A percentile compares a stretch with the other conserved stretches of the same genome.
These are phyloP conservation scores for Sibirionetta formosa DNA, from an alignment of 2,797 vertebrate species.

Conservation along the genomic window DNA sequence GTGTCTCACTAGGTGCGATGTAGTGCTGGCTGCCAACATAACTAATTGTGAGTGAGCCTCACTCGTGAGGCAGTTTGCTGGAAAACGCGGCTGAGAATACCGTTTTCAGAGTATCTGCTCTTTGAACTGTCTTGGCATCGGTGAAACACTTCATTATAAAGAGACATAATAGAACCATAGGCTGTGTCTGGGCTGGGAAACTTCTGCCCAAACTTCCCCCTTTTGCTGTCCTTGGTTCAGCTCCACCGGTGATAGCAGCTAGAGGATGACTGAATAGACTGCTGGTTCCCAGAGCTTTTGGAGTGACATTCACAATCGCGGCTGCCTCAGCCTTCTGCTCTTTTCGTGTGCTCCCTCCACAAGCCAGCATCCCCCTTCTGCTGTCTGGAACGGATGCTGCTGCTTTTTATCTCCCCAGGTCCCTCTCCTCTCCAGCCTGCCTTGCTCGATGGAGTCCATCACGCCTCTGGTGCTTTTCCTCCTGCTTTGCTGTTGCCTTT, in stretches of 20 bases:
- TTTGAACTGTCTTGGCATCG: conserved; percentile 39
- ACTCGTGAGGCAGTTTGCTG: background rate
- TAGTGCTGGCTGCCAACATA: conserved; percentile 39
- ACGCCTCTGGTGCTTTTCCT: background rate
- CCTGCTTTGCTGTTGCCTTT: background rate
- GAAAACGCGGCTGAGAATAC: background rate
- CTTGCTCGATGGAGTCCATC: background rate
- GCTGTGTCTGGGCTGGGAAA: background rate
- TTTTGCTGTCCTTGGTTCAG: background rate
- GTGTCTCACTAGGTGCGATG: conserved; percentile 29
- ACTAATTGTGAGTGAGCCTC: conserved; percentile 34
- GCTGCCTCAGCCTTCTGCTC: background rate
- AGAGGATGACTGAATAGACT: background rate
- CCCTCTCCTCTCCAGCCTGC: fast-evolving
- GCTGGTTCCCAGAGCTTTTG: background rate
- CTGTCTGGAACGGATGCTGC: background rate
- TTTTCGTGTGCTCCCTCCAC: fast-evolving
- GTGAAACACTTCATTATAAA: background rate
- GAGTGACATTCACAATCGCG: background rate
- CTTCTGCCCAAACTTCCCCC: background rate
- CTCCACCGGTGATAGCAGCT: background rate
- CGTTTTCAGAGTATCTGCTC: background rate
- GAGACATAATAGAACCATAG: background rate
- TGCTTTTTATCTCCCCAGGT: background rate
- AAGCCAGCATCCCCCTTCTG: background rate